Conservation (phyloP, 2,888 invertebrate genomes). For the Hanleya hanleyi region DNA sequence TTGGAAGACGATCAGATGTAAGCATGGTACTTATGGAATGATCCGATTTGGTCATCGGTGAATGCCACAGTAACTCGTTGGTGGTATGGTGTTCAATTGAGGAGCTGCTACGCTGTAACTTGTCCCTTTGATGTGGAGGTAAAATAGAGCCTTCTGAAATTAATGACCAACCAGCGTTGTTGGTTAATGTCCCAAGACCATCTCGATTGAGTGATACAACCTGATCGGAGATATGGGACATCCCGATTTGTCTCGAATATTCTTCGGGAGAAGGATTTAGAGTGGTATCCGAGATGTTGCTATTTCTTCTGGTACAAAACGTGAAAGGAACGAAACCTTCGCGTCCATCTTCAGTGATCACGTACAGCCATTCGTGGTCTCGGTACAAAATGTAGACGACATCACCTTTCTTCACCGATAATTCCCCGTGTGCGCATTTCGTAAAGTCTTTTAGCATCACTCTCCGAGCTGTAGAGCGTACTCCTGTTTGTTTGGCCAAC, state of each 20-base stretch:
- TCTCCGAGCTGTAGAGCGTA: conserved; percentile 42
- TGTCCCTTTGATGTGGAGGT: too few species aligned
- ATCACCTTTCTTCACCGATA: conserved; percentile 88
- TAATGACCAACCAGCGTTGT: too few species aligned
- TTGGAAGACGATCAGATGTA: too few species aligned
- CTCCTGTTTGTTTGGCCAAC: neutral
- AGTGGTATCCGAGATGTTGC: neutral
- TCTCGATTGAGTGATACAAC: conserved; percentile 78
- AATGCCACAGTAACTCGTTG: too few species aligned
- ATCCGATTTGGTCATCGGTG: too few species aligned
- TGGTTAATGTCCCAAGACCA: too few species aligned
- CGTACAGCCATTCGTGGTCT: conserved; percentile 98
- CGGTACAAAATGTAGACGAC: conserved; percentile 93
- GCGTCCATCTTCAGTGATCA: conserved; percentile 90
- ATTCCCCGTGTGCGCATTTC: conserved; percentile 95
- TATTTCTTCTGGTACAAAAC: conserved; percentile 84
- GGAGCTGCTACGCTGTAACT: too few species aligned
- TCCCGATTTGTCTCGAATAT: too few species aligned
- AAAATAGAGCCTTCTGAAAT: too few species aligned
- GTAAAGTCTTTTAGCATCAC: conserved; percentile 82
- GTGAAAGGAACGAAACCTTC: conserved; percentile 97
- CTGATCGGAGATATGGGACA: conserved; percentile 77
- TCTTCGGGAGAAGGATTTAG: neutral
- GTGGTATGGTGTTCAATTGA: too few species aligned
- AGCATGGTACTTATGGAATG: too few species aligned